These are phyloP conservation scores for Accipiter cooperii DNA, from an alignment of 2,113 vertebrate genomes.

Conservation along the genomic window DNA sequence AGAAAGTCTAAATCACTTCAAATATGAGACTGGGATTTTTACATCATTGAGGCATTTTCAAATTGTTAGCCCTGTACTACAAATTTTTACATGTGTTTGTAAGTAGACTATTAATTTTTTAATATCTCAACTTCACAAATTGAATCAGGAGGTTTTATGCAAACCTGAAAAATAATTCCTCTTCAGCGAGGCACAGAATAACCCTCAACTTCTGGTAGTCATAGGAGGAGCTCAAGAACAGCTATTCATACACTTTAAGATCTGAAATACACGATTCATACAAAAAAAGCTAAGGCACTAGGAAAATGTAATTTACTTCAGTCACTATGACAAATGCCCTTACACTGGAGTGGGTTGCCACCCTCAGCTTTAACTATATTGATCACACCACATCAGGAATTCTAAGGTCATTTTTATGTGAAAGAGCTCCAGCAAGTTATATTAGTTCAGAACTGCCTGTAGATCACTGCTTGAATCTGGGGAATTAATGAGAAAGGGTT, in stretches of 20 bases:
- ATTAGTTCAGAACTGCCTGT: not conserved
- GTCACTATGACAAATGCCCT: not conserved
- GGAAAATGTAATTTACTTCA: not conserved
- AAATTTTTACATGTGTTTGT: not conserved
- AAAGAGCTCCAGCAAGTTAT: not conserved
- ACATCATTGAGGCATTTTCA: not conserved
- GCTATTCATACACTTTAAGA: not conserved
- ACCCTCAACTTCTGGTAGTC: not conserved
- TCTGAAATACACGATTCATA: not conserved
- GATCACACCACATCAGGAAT: not conserved
- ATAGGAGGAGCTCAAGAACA: not conserved
- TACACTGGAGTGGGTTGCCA: not conserved
- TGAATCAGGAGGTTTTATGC: not conserved
- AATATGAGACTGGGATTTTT: not conserved
- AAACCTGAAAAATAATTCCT: not conserved
- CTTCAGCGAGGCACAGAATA: not conserved
- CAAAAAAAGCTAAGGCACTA: not conserved
- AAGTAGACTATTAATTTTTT: not conserved
- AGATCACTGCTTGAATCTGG: not conserved
- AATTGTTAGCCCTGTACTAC: not conserved
- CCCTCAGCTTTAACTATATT: not conserved
- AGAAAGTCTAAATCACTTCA: not conserved
- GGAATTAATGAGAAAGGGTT: not conserved
- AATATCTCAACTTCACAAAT: not conserved
- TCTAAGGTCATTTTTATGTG: not conserved